phyloP scores from a whole-genome alignment of 2,888 invertebrate genomes.

The Cephus spinipes region DNA sequence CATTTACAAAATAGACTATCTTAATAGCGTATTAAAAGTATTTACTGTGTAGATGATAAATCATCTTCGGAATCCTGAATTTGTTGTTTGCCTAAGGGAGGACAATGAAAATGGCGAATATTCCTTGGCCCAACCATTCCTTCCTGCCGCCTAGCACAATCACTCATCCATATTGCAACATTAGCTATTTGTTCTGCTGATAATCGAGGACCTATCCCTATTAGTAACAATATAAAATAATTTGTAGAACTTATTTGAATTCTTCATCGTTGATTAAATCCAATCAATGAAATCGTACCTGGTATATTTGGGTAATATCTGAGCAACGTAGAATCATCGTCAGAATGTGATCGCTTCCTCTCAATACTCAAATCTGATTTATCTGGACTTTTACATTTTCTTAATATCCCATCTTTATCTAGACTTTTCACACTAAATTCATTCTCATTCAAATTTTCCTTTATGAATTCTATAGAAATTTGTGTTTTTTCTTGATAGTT shows the following conservation, averaged over 20 bases:
- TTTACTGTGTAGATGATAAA: not conserved
- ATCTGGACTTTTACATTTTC: not conserved
- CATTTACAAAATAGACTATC: not conserved
- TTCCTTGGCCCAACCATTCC: slow-evolving; percentile 80
- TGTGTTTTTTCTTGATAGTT: not conserved
- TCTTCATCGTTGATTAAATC: not conserved
- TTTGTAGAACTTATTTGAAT: not conserved
- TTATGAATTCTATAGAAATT: not conserved
- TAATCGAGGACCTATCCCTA: slow-evolving; percentile 59
- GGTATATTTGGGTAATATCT: slow-evolving; percentile 53
- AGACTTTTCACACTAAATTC: slow-evolving; percentile 5
- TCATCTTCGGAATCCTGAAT: not conserved
- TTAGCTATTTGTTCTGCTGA: slow-evolving; percentile 52
- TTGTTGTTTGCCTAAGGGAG: slow-evolving; percentile 67
- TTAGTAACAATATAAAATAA: not conserved
- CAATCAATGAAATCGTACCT: slow-evolving; percentile 37
- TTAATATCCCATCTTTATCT: not conserved
- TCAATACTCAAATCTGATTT: slow-evolving; percentile 15
- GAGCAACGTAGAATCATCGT: slow-evolving; percentile 24
- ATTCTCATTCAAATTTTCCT: not conserved
- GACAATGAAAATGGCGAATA: slow-evolving; percentile 77
- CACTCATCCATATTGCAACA: slow-evolving; percentile 61
- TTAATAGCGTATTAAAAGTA: not conserved
- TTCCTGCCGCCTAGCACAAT: slow-evolving; percentile 70
- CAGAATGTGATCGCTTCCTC: slow-evolving; percentile 25